A percentile compares a stretch with the other conserved stretches of the same genome.
These are phyloP conservation scores for Grus americana DNA, from an alignment of 2,113 vertebrate species.

Conservation along the genomic window DNA sequence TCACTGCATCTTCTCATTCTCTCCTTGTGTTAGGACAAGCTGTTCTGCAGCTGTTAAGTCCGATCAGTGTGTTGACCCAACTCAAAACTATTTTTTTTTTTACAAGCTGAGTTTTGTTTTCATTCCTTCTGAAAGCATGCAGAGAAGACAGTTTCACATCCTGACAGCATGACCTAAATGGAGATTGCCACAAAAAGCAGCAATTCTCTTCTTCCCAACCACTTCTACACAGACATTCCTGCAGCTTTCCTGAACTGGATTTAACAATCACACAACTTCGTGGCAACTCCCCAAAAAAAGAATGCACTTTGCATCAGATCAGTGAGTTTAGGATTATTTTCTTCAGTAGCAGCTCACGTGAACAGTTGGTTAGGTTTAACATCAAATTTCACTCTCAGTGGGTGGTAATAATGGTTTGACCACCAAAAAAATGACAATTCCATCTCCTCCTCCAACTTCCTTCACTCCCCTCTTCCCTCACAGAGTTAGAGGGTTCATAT, in stretches of 20 bases:
- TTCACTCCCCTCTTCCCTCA: neutral
- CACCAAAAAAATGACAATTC: neutral
- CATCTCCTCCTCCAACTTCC: neutral
- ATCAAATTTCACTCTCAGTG: neutral
- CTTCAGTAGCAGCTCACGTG: neutral
- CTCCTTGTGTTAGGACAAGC: neutral
- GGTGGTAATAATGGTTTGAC: neutral
- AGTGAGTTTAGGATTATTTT: neutral
- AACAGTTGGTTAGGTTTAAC: neutral
- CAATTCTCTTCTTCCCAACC: neutral
- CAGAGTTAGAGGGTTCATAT: neutral
- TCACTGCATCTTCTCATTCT: neutral
- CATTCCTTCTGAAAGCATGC: neutral
- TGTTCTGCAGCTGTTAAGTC: neutral
- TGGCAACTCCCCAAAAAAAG: neutral
- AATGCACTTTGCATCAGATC: neutral
- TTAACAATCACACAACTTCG: neutral
- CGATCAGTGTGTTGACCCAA: neutral
- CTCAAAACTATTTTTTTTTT: neutral
- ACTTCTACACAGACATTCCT: neutral
- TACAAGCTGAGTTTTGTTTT: neutral
- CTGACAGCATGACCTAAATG: neutral
- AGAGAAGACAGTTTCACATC: neutral
- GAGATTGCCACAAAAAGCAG: neutral
- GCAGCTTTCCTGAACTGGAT: neutral